Conservation (phyloP, 2,888 invertebrate species). For the Pogonocherus hispidulus region DNA sequence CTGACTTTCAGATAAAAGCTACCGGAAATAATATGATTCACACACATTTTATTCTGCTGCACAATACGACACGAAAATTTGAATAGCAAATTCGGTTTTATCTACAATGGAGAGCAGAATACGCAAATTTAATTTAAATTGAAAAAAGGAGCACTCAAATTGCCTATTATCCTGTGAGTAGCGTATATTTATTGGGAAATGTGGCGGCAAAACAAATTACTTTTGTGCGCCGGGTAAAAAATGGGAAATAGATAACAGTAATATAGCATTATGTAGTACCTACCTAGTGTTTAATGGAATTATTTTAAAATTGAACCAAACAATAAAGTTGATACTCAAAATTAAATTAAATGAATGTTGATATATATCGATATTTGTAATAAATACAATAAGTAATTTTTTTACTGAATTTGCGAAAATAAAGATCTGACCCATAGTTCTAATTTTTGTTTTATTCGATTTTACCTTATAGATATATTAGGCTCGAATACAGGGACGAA, state of each 20-base stretch:
- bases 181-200: slow-evolving; percentile 18
- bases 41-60: slow-evolving; percentile 3
- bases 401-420: too few relatives aligned
- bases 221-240: background rate
- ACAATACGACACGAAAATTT: slow-evolving; percentile 12
- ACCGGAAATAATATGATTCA: slow-evolving; percentile 20
- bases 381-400: too few relatives aligned
- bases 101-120: background rate
- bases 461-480: too few relatives aligned
- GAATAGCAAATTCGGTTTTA: background rate
- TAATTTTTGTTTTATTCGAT: too few relatives aligned
- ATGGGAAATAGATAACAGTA: background rate
- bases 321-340: too few relatives aligned
- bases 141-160: slow-evolving; percentile 4
- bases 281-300: too few relatives aligned
- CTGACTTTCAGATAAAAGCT: slow-evolving; percentile 7
- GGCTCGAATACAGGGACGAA: too few relatives aligned
- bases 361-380: too few relatives aligned
- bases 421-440: too few relatives aligned
- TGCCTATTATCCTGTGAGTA: background rate
- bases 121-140: background rate
- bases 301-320: too few relatives aligned
- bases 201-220: slow-evolving; percentile 5
- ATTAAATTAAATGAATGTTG: too few relatives aligned
- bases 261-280: background rate